Base-by-base conservation (phyloP, 2,797 vertebrate species). In the Chaetodon trifasciatus region DNA sequence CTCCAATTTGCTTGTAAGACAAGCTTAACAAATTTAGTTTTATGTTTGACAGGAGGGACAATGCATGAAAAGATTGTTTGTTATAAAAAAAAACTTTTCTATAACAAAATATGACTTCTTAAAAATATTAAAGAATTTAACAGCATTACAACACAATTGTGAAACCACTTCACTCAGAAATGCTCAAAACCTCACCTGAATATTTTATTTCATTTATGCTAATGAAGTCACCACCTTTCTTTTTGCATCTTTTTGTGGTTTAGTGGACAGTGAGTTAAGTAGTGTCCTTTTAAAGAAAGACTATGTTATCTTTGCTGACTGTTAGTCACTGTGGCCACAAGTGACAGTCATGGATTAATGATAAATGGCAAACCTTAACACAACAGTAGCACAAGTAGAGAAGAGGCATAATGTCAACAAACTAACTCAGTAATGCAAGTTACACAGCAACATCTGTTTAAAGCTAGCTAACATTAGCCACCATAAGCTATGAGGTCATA, bases 11-110 rank as follows among this genome's bases (percentile, higher is more conserved):
- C 58, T 50, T 71, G 12, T 62, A 66, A 70, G 74, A 68, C 49
- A 76, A 76, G 55, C 58, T 56, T 69, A 21, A 67, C 6, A 32
- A 74, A 53, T 76, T 24, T 3, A 21, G 24, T 28, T 81, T 77
- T 52, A 63, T 69, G 57, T 21, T 72, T 80, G 42, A 28, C 11
- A 24, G 35, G 35, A 62, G 16, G 49, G 13, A 71, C 19, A 16
- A 40, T 44, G 6, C 6, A 58, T 11, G 23, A 70, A 67, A 74
- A 53, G 1, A 21, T 47, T 62, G 24, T 50, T 55, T 44, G 71
- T 47, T 28, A 21, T 19, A 6, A 1, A 64, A 1, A 64, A 55
- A 77, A 61, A 3, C 28, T 58, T 6, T 67, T 39, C 1, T 55
- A 1, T 2, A 32, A 16, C 40, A 70, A 23, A 40, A 37, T 47